Base-by-base conservation (phyloP, 2,113 vertebrate species). In the Electrona antarctica region DNA sequence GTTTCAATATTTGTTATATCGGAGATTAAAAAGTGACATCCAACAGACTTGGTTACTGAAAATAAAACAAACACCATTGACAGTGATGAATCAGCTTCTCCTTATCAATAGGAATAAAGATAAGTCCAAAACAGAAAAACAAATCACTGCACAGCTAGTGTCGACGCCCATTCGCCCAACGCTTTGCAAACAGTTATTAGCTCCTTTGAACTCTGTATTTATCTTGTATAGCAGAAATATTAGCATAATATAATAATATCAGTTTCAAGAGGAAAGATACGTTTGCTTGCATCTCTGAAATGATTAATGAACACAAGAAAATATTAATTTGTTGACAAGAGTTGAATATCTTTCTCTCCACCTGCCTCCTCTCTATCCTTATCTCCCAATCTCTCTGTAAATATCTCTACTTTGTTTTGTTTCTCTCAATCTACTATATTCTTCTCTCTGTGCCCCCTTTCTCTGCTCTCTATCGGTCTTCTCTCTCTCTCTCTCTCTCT, bases 51-150 rank as follows among this genome's bases (percentile, higher is more conserved):
- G 65, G 61, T 61, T 61, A 45, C 12, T 21, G 50, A 14, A 51
- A 72, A 63, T 41, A 73, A 67, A 69, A 52, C 10, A 33, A 67
- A 33, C 33, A 41, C 33, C 68, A 69, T 66, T 69, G 67, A 84
- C 81, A 74, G 8, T 78, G 70, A 85, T 85, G 77, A 82, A 86
- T 89, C 77, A 76, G 79, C 79, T 77, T 28, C 29, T 41, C n/a
- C 77, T 90, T 90, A 91, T 90, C 87, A 74, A 76, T 48, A 48
- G 57, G 69, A 80, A 82, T 72, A 69, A 65, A 86, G 87, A 90
- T 90, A 88, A 88, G 87, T 80, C 9, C 2, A 3, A 85, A 85
- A 78, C 73, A 55, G 63, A 8, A 78, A 66, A 77, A 77, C 9
- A 67, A 79, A 81, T 79, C 61, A 64, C 71, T 80, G 67, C 73